Evolutionary conservation across 1,140 invertebrate species (phyloP).

Genomic region (Hesperophylax magnus): DNA sequence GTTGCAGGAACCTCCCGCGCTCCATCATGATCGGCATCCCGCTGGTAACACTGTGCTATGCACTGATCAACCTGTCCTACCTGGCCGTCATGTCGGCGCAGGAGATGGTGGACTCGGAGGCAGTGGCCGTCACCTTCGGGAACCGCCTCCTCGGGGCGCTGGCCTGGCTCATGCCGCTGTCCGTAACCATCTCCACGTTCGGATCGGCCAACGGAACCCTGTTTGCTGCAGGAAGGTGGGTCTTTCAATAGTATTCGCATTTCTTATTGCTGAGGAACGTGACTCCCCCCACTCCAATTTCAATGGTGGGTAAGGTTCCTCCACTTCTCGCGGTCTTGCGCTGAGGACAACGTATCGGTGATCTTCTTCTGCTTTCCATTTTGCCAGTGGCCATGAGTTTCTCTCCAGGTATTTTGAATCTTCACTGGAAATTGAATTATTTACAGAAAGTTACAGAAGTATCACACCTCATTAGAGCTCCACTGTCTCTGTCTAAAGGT

Average conservation of each 20-base stretch:
- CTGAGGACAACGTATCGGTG: no score
- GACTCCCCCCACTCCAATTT: no score
- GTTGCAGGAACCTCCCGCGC: slow-evolving; percentile 89
- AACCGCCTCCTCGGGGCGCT: slow-evolving; percentile 87
- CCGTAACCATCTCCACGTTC: slow-evolving; percentile 96
- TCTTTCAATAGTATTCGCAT: not conserved
- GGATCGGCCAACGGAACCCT: slow-evolving; percentile 97
- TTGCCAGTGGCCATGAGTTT: no score
- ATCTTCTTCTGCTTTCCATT: no score
- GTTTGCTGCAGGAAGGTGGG: slow-evolving; percentile 88
- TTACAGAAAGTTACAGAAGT: no score
- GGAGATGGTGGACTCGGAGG: slow-evolving; percentile 96
- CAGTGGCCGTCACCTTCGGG: slow-evolving; percentile 95
- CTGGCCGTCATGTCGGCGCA: slow-evolving; percentile 95
- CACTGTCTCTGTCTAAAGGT: no score
- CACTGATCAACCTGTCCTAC: slow-evolving; percentile 96
- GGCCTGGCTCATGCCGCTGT: slow-evolving; percentile 94
- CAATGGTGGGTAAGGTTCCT: no score
- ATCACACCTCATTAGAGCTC: no score
- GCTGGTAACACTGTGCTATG: slow-evolving; percentile 95
- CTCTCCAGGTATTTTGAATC: no score
- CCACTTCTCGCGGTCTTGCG: no score
- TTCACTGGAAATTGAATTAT: no score
- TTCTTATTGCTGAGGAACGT: no score
- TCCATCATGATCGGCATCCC: slow-evolving; percentile 98